Conservation (phyloP, 1,140 invertebrate species). For the Eriosoma lanigerum region DNA sequence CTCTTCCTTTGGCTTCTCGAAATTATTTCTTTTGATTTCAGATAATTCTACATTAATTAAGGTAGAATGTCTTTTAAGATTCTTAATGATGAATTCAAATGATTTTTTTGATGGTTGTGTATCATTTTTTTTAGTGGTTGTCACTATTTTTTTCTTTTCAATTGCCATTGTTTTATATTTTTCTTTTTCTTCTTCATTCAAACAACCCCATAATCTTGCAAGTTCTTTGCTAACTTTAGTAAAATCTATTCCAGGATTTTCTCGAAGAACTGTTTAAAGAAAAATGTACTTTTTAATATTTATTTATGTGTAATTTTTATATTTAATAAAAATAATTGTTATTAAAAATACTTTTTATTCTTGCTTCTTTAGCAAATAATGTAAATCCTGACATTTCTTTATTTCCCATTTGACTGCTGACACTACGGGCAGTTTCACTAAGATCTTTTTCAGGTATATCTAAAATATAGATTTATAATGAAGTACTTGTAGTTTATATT, state of each 20-base stretch:
- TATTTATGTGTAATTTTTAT: constrained; percentile 30
- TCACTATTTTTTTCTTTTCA: constrained; percentile 52
- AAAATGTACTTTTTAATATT: constrained; percentile 52
- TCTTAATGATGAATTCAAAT: constrained; percentile 18
- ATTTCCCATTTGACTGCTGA: constrained; percentile 56
- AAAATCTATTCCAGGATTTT: constrained; percentile 58
- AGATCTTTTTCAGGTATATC: constrained; percentile 13
- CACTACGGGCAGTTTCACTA: constrained; percentile 53
- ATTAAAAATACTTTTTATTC: constrained; percentile 57
- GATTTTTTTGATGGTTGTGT: constrained; percentile 38
- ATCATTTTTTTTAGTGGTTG: neutral
- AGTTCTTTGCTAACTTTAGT: constrained; percentile 58
- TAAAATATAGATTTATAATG: constrained; percentile 3
- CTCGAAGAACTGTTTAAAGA: constrained; percentile 55
- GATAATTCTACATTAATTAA: constrained; percentile 43
- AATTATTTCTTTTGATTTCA: constrained; percentile 44
- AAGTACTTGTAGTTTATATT: no score
- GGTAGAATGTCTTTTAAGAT: constrained; percentile 25
- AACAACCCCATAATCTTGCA: constrained; percentile 58
- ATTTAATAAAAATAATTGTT: constrained; percentile 21
- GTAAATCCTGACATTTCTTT: constrained; percentile 57
- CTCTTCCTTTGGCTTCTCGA: constrained; percentile 10
- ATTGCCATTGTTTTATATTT: constrained; percentile 59
- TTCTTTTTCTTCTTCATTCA: constrained; percentile 59
- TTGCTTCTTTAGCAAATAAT: constrained; percentile 57